Conservation (phyloP, 1,140 invertebrate species). For the Drosophila prosaltans region DNA sequence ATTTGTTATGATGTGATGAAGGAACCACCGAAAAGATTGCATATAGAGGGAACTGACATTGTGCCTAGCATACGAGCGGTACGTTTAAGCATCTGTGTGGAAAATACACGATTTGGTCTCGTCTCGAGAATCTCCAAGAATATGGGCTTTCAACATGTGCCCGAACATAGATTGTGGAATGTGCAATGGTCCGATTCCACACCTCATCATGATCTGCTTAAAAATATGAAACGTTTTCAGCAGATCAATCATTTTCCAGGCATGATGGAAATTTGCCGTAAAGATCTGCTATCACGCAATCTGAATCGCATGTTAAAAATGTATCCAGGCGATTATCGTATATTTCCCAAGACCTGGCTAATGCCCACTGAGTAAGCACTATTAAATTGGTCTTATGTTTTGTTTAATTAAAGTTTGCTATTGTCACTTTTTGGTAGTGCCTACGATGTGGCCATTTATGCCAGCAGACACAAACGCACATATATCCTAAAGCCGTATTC, state of each 20-base stretch:
- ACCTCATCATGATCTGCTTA: slow-evolving; percentile 90
- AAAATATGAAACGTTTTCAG: slow-evolving; percentile 95
- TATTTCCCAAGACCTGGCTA: slow-evolving; percentile 96
- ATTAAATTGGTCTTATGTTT: too few species aligned
- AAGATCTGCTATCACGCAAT: slow-evolving; percentile 92
- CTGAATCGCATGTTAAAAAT: slow-evolving; percentile 93
- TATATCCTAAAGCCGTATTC: slow-evolving; percentile 95
- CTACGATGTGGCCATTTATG: slow-evolving; percentile 69
- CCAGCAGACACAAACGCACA: slow-evolving; percentile 87
- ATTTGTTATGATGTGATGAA: slow-evolving; percentile 53
- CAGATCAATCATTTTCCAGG: slow-evolving; percentile 96
- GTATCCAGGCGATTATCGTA: slow-evolving; percentile 94
- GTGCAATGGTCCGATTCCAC: slow-evolving; percentile 94
- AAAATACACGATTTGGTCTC: slow-evolving; percentile 59
- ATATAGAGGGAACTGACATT: slow-evolving; percentile 30
- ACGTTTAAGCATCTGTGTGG: slow-evolving; percentile 60
- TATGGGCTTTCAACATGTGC: slow-evolving; percentile 64
- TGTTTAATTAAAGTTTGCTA: background rate
- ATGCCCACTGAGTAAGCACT: slow-evolving; percentile 91
- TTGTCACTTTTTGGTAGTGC: slow-evolving; percentile 36
- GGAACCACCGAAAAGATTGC: slow-evolving; percentile 14
- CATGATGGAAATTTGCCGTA: slow-evolving; percentile 94
- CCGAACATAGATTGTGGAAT: slow-evolving; percentile 87
- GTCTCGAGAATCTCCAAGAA: slow-evolving; percentile 42
- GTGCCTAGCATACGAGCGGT: slow-evolving; percentile 44